Evolutionary conservation across 2,113 vertebrate genomes (phyloP), one percentile per base, ranked within the genome.

Genomic region (Calonectris borealis): DNA sequence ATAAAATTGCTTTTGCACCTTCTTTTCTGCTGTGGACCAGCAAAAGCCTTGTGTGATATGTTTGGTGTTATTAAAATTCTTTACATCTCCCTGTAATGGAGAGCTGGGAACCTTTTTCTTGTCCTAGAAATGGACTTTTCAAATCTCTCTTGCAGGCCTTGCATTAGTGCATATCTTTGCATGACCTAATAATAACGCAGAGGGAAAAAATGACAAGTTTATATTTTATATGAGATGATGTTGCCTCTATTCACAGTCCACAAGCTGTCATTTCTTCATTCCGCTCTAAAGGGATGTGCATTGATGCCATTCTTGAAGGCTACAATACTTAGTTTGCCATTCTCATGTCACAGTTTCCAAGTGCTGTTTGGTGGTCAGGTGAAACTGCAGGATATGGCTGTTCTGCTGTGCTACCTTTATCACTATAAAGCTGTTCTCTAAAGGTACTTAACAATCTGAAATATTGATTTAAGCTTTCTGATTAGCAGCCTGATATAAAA

Each of bases 391-490:
- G 26, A 66, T 77, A 34, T 48, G 60, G 29, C 14, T 64, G 31
- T 75, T 91, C n/a, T 92, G 55, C 54, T 95, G 46, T 34, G 16
- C 42, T 75, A 10, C 27, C 17, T 83, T 89, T 88, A 76, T 65
- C 78, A 21, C 62, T 49, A 14, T 54, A 65, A 75, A 94, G n/a
- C 49, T 83, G 38, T 66, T 91, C 65, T 83, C 55, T 77, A n/a
- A 80, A 92, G 48, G 46, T 73, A 40, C 48, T 88, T 94, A 88
- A 81, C 55, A 75, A 29, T 46, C 46, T 81, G 58, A 93, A 75
- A 64, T 96, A 92, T 71, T 93, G 92, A 95, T 94, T 96, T 81
- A 83, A 92, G 44, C 46, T 58, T 88, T 64, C 71, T 86, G 92
- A 96, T 96, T 75, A 95, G 76, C 46, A 64, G 68, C 31, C 46